Evolutionary conservation across 1,140 invertebrate species (phyloP), one percentile per base, ranked within the genome.

Genomic region (Caenorhabditis remanei): DNA sequence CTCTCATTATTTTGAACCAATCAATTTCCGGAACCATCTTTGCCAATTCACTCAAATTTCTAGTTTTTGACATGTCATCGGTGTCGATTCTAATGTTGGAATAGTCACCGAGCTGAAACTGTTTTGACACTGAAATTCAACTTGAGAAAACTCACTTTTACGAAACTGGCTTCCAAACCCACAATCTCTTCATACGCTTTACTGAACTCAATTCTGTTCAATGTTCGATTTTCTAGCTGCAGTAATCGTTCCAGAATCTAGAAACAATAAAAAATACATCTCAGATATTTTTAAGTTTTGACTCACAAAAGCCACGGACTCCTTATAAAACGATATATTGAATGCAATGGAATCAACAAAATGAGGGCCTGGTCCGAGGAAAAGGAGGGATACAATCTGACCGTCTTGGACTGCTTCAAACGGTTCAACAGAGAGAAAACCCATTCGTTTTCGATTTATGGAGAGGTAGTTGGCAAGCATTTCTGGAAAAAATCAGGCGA

Each of bases 371-470:
- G 71, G 71, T 16, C 13, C 9, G 0, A 79, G 0, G 46, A 53
- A 79, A 9, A 79, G 71, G 0, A 13, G 4, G 7, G 21, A 21
- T 2, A 50, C 46, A 50, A 14, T 11, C 19, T 24, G 50, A 40
- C 41, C 41, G 19, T 41, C n/a, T 24, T 50, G 19, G 3, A 24
- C 13, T 11, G n/a, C n/a, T 4, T 16, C 24, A n/a, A 21, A 79
- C 8, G 71, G 46, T n/a, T 79, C 71, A 13, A 79, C 71, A 6
- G 71, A 79, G 11, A 50, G n/a, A n/a, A 79, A 50, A 19, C 71
- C 46, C 71, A 79, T 50, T 79, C 71, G 43, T 8, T 75, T 75
- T 21, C 67, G 67, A 5, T 79, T 79, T 40, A 79, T 79, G 5
- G 40, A 46, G 7, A 79, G 16, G 71, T 79, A 50, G 4, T 79